phyloP scores from a whole-genome alignment of 1,140 invertebrate genomes.

The Whitmania pigra region DNA sequence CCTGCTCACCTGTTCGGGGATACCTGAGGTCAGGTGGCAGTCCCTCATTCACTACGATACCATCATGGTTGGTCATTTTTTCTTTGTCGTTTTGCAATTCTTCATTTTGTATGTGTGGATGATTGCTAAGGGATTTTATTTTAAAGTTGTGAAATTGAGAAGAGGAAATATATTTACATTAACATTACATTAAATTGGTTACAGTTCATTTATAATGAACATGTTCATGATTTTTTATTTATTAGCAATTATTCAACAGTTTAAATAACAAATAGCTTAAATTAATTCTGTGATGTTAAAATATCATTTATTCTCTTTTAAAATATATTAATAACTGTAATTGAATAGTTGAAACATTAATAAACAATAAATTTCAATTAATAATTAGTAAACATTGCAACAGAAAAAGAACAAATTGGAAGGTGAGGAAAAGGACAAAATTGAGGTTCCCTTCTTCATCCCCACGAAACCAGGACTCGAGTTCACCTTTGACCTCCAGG shows the following conservation, averaged over 20 bases:
- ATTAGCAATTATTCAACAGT: too few relatives aligned
- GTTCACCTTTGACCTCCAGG: slow-evolving; percentile 62
- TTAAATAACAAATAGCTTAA: too few relatives aligned
- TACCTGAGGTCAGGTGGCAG: slow-evolving; percentile 78
- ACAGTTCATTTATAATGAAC: too few relatives aligned
- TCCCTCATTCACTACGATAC: slow-evolving; percentile 80
- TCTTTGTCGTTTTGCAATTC: slow-evolving; percentile 2
- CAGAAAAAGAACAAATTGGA: slow-evolving; percentile 72
- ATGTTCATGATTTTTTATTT: too few relatives aligned
- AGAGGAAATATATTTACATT: too few relatives aligned
- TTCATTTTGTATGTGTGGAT: background rate
- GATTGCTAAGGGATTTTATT: background rate
- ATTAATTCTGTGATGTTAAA: too few relatives aligned
- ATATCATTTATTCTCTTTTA: too few relatives aligned
- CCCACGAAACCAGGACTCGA: slow-evolving; percentile 73
- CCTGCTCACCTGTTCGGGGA: slow-evolving; percentile 29
- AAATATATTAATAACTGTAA: too few relatives aligned
- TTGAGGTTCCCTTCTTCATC: slow-evolving; percentile 84
- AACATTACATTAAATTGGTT: too few relatives aligned
- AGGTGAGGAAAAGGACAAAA: slow-evolving; percentile 61
- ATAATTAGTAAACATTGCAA: slow-evolving; percentile 18
- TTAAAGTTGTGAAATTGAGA: slow-evolving; percentile 11
- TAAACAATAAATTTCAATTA: too few relatives aligned
- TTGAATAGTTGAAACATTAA: too few relatives aligned
- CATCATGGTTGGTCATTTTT: slow-evolving; percentile 52